Percentiles rank a stretch among this genome's conserved stretches.
Evolutionary conservation across 2,888 invertebrate species (phyloP).

Genomic region (Stenodema calcarata): DNA sequence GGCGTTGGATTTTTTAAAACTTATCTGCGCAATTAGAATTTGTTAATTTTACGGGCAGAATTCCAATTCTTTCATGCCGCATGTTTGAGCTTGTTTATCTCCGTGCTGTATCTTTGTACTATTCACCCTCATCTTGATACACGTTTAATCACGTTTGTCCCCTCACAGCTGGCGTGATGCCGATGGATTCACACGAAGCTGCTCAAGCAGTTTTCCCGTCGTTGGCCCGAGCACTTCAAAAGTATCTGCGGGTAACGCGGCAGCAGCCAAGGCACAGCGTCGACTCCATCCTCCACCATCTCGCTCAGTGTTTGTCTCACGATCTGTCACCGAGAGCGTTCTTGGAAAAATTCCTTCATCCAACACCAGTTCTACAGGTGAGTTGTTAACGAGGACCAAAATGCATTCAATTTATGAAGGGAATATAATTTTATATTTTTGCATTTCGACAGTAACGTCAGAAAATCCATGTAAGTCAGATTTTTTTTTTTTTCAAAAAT

Average conservation of each 20-base stretch:
- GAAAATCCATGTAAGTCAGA: too few species aligned
- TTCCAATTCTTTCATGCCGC: too few species aligned
- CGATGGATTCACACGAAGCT: constrained; percentile 91
- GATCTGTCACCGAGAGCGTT: constrained; percentile 95
- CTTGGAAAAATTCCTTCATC: constrained; percentile 88
- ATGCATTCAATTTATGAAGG: too few species aligned
- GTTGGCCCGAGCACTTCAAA: constrained; percentile 93
- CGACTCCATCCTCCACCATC: constrained; percentile 87
- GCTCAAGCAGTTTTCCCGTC: constrained; percentile 98
- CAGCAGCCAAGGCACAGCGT: constrained; percentile 96
- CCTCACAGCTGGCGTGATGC: constrained; percentile 15
- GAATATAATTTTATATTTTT: too few species aligned
- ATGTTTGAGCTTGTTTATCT: neutral
- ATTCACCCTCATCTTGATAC: neutral
- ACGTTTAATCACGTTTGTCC: neutral
- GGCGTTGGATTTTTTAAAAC: too few species aligned
- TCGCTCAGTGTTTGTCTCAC: constrained; percentile 89
- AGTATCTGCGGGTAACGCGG: constrained; percentile 91
- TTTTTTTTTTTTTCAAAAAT: too few species aligned
- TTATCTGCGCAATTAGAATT: too few species aligned
- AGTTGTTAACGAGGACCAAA: too few species aligned
- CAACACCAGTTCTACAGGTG: constrained; percentile 80
- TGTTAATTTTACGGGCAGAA: too few species aligned
- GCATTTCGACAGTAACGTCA: too few species aligned
- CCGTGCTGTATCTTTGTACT: neutral